phyloP scores from a whole-genome alignment of 2,113 vertebrate species.

The Rafetus swinhoei region DNA sequence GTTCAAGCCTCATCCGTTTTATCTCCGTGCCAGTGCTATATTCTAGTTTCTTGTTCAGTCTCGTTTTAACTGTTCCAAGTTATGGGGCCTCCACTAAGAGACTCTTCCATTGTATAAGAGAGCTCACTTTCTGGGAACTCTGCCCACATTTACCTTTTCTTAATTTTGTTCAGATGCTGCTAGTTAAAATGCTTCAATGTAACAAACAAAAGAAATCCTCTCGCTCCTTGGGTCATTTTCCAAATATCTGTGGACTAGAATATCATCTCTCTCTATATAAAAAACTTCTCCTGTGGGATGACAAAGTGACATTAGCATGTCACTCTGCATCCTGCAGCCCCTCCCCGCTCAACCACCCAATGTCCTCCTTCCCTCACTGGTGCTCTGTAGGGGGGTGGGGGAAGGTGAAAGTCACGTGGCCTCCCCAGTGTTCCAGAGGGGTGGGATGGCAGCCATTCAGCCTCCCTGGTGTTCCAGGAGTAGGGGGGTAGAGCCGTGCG shows the following conservation, averaged over 20 bases:
- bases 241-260: background rate
- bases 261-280: rapidly evolving
- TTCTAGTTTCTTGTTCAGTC: background rate
- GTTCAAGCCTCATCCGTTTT: rapidly evolving
- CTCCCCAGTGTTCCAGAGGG: no score
- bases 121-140: background rate
- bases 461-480: no score
- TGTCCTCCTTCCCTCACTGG: no score
- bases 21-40: rapidly evolving
- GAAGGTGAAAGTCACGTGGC: no score
- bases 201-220: background rate
- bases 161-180: background rate
- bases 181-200: background rate
- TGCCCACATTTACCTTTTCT: background rate
- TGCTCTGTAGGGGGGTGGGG: no score
- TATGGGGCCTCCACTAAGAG: background rate
- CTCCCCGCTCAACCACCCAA: no score
- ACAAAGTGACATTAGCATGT: no score
- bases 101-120: background rate
- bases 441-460: no score
- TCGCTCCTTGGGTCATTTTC: rapidly evolving
- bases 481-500: no score
- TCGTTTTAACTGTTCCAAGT: background rate
- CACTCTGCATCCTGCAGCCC: no score
- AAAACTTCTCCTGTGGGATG: no score